These are phyloP conservation scores for Drosophila albomicans DNA, from an alignment of 1,140 invertebrate genomes.

Conservation along the genomic window DNA sequence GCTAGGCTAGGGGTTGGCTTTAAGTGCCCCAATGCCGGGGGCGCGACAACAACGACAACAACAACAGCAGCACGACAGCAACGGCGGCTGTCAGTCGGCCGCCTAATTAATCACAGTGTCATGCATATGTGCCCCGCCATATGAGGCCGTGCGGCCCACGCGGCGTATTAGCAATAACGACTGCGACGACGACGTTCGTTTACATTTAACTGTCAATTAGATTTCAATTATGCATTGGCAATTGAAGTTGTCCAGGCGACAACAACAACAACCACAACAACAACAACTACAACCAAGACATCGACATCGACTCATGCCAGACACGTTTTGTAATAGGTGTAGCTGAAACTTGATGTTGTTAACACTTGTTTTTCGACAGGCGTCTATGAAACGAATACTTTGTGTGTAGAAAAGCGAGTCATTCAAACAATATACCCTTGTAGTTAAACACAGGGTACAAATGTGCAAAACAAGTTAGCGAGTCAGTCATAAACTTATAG, in stretches of 20 bases:
- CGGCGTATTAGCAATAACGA: constrained; percentile 72
- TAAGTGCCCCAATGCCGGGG: constrained; percentile 44
- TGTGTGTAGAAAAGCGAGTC: background rate
- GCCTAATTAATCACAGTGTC: constrained; percentile 78
- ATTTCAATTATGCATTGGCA: constrained; percentile 82
- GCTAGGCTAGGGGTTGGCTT: constrained; percentile 24
- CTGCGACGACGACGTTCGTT: constrained; percentile 29
- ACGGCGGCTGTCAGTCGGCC: constrained; percentile 39
- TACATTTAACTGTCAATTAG: constrained; percentile 81
- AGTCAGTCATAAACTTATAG: constrained; percentile 5
- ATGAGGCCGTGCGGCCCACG: constrained; percentile 68
- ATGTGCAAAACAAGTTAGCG: background rate
- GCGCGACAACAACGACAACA: constrained; percentile 21
- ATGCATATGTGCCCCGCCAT: constrained; percentile 64
- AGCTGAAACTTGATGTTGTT: constrained; percentile 52
- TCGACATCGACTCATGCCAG: constrained; percentile 60
- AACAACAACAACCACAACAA: constrained; percentile 18
- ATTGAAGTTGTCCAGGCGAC: constrained; percentile 63
- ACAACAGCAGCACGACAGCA: background rate
- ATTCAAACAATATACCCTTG: background rate
- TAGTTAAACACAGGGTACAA: background rate
- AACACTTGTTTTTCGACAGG: constrained; percentile 62
- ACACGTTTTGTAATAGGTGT: constrained; percentile 70
- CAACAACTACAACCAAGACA: constrained; percentile 19
- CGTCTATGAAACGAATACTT: constrained; percentile 12